Evolutionary conservation across 2,113 vertebrate species (phyloP).

Genomic region (Fulica atra): DNA sequence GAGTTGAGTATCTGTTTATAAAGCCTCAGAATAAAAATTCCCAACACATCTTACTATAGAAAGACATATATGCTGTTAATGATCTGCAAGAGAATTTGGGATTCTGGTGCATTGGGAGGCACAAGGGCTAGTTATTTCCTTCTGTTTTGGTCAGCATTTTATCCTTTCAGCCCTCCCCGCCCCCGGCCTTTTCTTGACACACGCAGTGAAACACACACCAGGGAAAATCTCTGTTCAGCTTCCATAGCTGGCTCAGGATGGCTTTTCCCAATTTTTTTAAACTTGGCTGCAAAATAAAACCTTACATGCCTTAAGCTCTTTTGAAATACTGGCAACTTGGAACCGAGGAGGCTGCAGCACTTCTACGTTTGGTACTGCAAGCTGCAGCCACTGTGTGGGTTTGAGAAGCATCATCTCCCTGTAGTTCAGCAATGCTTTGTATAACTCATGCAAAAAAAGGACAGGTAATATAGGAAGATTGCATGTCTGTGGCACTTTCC

Average conservation of each 20-base stretch:
- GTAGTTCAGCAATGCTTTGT: not conserved
- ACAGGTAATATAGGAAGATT: not conserved
- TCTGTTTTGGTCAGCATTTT: not conserved
- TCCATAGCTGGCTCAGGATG: not conserved
- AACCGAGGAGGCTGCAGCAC: not conserved
- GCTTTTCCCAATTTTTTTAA: not conserved
- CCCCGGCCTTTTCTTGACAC: not conserved
- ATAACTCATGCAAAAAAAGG: not conserved
- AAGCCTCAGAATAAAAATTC: not conserved
- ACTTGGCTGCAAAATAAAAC: not conserved
- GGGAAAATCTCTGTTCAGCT: not conserved
- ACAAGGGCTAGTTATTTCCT: not conserved
- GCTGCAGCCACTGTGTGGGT: not conserved
- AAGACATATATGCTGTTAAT: not conserved
- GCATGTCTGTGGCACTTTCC: not conserved
- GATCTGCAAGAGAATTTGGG: not conserved
- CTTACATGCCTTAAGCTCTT: not conserved
- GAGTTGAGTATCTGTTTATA: not conserved
- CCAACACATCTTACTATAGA: not conserved
- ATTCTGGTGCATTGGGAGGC: not conserved
- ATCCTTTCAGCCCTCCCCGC: not conserved
- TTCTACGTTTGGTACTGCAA: not conserved
- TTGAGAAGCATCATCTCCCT: not conserved
- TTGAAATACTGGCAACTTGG: not conserved
- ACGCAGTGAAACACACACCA: not conserved